Evolutionary conservation across 2,888 invertebrate species (phyloP).

Genomic region (Lypha dubia): DNA sequence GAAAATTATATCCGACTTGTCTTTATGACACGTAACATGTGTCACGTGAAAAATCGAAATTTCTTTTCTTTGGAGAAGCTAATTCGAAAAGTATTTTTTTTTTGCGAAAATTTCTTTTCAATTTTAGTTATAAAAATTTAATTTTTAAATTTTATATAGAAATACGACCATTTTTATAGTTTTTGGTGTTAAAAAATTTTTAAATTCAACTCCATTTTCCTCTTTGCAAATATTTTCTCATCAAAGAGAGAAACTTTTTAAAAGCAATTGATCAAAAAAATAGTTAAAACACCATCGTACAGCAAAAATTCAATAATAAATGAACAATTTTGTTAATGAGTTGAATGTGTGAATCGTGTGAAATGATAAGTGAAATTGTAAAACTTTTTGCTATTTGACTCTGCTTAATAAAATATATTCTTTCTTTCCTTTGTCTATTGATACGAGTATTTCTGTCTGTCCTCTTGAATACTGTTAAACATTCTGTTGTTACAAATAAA

Average conservation of each 20-base stretch:
- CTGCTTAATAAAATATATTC: neutral
- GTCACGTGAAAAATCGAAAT: too few species aligned
- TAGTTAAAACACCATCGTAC: neutral
- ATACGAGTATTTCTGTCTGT: neutral
- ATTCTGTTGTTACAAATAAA: slow-evolving; percentile 21
- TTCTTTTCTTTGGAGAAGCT: too few species aligned
- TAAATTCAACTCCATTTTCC: neutral
- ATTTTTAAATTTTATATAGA: too few species aligned
- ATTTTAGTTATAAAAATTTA: too few species aligned
- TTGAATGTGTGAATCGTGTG: slow-evolving; percentile 67
- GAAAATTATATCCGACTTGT: too few species aligned
- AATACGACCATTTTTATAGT: too few species aligned
- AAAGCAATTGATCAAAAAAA: neutral
- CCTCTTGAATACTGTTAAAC: slow-evolving; percentile 11
- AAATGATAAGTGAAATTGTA: slow-evolving; percentile 67
- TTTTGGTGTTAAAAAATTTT: too few species aligned
- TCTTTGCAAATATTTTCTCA: neutral
- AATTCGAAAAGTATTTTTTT: too few species aligned
- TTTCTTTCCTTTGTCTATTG: slow-evolving; percentile 5
- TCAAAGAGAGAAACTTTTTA: neutral
- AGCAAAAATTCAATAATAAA: slow-evolving; percentile 49
- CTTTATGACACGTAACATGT: too few species aligned
- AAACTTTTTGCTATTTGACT: slow-evolving; percentile 49
- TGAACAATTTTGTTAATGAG: slow-evolving; percentile 68
- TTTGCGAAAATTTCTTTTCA: too few species aligned